Evolutionary conservation across 2,888 invertebrate genomes (phyloP).

Genomic region (Acrobasis repandana): DNA sequence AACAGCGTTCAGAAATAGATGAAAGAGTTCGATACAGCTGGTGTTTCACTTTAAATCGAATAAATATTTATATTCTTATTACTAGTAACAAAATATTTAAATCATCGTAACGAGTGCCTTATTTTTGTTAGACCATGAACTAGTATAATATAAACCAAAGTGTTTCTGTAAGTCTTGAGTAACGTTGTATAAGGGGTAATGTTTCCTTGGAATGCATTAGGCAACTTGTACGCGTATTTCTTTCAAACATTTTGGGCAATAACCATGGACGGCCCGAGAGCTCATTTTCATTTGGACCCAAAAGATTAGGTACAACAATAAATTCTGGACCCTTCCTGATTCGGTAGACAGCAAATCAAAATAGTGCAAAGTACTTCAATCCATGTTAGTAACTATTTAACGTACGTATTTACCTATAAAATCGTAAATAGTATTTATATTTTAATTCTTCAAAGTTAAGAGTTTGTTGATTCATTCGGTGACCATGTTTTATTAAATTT

Average conservation of each 20-base stretch:
- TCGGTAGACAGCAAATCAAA: too few relatives aligned
- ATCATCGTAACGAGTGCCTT: slow-evolving; percentile 22
- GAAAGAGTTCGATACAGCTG: slow-evolving; percentile 3
- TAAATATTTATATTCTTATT: slow-evolving; percentile 10
- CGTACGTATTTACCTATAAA: not conserved
- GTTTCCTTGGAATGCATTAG: not conserved
- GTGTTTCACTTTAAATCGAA: not conserved
- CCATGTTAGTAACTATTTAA: not conserved
- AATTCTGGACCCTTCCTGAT: slow-evolving; percentile 27
- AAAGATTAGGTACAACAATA: slow-evolving; percentile 31
- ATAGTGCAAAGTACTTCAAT: too few relatives aligned
- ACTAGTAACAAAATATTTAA: slow-evolving; percentile 28
- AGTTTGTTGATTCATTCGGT: too few relatives aligned
- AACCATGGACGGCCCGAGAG: slow-evolving; percentile 27
- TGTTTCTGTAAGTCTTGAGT: not conserved
- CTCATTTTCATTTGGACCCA: slow-evolving; percentile 31
- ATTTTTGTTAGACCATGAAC: slow-evolving; percentile 5
- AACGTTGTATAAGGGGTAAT: slow-evolving; percentile 7
- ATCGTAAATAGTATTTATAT: too few relatives aligned
- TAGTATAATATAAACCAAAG: not conserved
- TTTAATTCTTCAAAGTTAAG: too few relatives aligned
- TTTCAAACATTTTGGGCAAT: slow-evolving; percentile 25
- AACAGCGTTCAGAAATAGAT: slow-evolving; percentile 2
- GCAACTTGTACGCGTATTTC: slow-evolving; percentile 7
- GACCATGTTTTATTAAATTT: too few relatives aligned